Conservation (phyloP, 2,113 vertebrate genomes). For the Anser cygnoides region DNA sequence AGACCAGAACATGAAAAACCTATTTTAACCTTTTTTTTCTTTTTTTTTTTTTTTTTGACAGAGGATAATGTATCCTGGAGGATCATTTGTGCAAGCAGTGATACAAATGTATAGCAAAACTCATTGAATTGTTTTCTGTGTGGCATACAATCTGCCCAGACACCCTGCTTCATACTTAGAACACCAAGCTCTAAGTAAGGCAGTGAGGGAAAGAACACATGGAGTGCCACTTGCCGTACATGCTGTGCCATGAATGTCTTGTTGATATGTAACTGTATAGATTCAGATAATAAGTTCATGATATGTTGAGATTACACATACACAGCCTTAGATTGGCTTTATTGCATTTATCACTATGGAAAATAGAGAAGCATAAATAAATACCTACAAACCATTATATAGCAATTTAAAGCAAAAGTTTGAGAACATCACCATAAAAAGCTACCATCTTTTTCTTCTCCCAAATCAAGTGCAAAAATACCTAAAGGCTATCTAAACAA, state of each 20-base stretch:
- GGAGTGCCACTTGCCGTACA: not conserved
- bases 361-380: not conserved
- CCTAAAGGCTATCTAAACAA: not conserved
- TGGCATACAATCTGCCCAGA: not conserved
- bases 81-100: not conserved
- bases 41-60: not conserved
- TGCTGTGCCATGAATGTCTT: not conserved
- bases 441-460: not conserved
- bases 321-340: not conserved
- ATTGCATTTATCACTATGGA: not conserved
- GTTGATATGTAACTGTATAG: not conserved
- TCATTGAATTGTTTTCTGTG: not conserved
- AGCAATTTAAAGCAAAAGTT: not conserved
- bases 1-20: not conserved
- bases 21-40: not conserved
- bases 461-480: not conserved
- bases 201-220: not conserved
- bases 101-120: not conserved
- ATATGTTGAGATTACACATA: rapidly evolving
- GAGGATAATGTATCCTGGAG: not conserved
- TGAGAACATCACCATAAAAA: not conserved
- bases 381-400: not conserved
- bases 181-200: not conserved
- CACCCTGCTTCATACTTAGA: not conserved
- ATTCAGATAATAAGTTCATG: not conserved